Percentiles rank a stretch among this genome's conserved stretches.
Conservation (phyloP, 2,797 vertebrate species). For the Holocentrus rufus region DNA sequence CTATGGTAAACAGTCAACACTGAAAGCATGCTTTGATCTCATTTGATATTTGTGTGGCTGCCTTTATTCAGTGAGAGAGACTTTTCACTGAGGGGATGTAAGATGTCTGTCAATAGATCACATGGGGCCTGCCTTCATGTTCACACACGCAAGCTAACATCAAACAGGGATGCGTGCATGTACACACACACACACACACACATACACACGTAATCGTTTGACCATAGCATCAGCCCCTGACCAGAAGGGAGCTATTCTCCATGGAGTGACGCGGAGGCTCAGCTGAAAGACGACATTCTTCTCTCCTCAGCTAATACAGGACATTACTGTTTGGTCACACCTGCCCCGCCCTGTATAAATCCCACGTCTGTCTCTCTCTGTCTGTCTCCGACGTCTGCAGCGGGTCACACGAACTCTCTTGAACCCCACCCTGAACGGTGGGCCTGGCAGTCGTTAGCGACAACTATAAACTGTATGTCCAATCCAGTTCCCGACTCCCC, state of each 20-base stretch:
- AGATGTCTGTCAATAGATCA: constrained; percentile 32
- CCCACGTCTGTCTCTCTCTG: constrained; percentile 44
- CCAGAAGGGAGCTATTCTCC: constrained; percentile 20
- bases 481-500: constrained; percentile 6
- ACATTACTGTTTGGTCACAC: constrained; percentile 69
- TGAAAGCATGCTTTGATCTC: constrained; percentile 56
- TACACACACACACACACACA: neutral
- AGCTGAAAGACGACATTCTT: constrained; percentile 73
- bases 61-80: neutral
- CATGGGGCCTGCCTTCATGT: constrained; percentile 14
- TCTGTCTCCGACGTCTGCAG: constrained; percentile 53
- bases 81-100: neutral
- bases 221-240: constrained; percentile 5
- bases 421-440: constrained; percentile 43
- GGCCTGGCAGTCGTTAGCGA: constrained; percentile 37
- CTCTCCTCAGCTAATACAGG: constrained; percentile 57
- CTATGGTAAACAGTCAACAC: constrained; percentile 46
- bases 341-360: constrained; percentile 68
- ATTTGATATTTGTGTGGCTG: neutral
- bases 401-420: constrained; percentile 58
- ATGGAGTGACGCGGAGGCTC: constrained; percentile 42
- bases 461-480: constrained; percentile 11
- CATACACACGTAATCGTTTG: neutral
- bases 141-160: constrained; percentile 19
- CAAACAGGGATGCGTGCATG: neutral